Base-by-base conservation (phyloP, 2,888 invertebrate species). In the Euplagia quadripunctaria region DNA sequence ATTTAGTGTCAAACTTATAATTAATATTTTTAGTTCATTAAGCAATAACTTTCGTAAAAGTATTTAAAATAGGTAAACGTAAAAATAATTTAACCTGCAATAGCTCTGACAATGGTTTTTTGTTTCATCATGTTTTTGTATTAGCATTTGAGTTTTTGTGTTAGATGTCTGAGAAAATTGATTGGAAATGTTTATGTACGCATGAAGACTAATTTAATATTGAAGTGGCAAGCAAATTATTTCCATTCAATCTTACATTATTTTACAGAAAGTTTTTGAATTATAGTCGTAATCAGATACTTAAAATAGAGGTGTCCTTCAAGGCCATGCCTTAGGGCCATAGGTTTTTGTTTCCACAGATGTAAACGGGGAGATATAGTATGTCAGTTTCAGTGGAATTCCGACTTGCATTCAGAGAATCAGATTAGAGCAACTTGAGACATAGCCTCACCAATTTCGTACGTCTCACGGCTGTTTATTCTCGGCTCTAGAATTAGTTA, bases 1-100 rank as follows among this genome's bases (percentile, higher is more conserved):
- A 52, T 55, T 68, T 68, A 68, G 68, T 43, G 61, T 46, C 55
- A 61, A 78, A 76, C 68, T 74, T 79, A 72, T 65, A 75, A 74
- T 81, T 66, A 72, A 71, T 16, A n/a, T 55, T 71, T 58, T 55
- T 55, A 63, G 31, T 74, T 70, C 51, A 58, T 64, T 71, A 70
- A 9, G 42, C 43, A 68, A 68, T 72, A 68, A 64, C 63, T 68
- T 52, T 64, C 12, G 20, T 72, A 67, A 1, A 49, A 51, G 14
- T 65, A 49, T 68, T 68, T n/a, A 58, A 14, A 12, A 68, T 4
- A 42, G 41, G 20, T 17, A 7, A 41, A n/a, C n/a, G n/a, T n/a
- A n/a, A n/a, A n/a, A n/a, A n/a, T n/a, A n/a, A n/a, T n/a, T n/a
- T 58, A 52, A 49, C 20, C 31, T 1, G 4, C 5, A 51, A 66